Evolutionary conservation across 2,797 vertebrate genomes (phyloP).

Genomic region (Pangasius sanitwongsei): DNA sequence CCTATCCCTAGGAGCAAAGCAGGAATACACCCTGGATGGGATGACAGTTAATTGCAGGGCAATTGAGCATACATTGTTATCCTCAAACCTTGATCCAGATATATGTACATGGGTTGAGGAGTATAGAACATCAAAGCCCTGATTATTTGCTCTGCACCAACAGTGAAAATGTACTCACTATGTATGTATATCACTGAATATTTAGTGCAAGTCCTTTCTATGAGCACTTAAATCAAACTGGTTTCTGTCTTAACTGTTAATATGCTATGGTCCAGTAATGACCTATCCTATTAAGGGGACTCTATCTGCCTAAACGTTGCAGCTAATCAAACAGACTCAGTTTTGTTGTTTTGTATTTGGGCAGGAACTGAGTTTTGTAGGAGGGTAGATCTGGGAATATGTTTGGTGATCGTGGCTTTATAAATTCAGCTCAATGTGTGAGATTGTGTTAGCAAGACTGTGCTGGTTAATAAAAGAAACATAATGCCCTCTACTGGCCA

Average conservation of each 20-base stretch:
- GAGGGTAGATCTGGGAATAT: no score
- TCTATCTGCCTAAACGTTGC: neutral
- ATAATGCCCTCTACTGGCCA: slow-evolving; percentile 22
- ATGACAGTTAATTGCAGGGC: neutral
- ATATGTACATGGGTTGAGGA: no score
- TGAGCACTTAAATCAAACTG: neutral
- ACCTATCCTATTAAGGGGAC: neutral
- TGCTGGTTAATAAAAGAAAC: slow-evolving; percentile 11
- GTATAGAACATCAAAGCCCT: neutral
- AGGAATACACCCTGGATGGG: neutral
- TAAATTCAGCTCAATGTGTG: neutral
- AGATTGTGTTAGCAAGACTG: neutral
- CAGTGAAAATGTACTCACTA: neutral
- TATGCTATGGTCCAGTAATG: neutral
- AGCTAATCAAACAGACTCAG: neutral
- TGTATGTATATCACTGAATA: neutral
- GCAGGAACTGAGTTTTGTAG: neutral
- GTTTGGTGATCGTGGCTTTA: neutral
- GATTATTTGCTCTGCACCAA: neutral
- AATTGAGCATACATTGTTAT: neutral
- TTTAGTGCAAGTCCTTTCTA: neutral
- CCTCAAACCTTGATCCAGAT: neutral
- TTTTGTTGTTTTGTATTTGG: neutral
- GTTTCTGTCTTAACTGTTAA: neutral
- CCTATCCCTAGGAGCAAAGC: neutral